Conservation (phyloP, 2,797 vertebrate species). For the Apogon talboti region DNA sequence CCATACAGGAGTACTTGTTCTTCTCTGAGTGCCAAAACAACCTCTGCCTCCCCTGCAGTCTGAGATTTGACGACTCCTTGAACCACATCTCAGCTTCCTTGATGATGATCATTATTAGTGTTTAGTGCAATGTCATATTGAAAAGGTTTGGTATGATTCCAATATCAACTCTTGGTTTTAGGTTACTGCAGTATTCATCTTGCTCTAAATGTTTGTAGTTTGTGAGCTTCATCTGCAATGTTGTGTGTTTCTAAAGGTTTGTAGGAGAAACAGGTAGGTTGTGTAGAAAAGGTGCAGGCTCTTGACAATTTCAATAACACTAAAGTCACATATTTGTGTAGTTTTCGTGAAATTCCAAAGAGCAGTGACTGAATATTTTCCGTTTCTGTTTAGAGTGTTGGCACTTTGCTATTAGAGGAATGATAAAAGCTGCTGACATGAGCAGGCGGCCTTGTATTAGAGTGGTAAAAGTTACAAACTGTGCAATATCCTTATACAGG, state of each 20-base stretch:
- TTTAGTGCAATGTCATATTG: conserved; percentile 34
- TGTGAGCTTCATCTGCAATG: conserved; percentile 53
- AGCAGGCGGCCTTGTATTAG: conserved; percentile 51
- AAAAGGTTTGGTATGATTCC: conserved; percentile 31
- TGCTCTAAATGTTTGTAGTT: conserved; percentile 62
- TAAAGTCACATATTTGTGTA: conserved; percentile 49
- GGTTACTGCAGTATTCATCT: conserved; percentile 50
- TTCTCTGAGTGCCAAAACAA: conserved; percentile 59
- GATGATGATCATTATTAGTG: conserved; percentile 11
- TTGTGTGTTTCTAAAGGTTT: conserved; percentile 53
- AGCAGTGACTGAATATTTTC: conserved; percentile 28
- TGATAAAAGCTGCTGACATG: conserved; percentile 29
- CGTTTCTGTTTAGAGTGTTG: conserved; percentile 44
- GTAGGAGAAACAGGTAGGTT: conserved; percentile 41
- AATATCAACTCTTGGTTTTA: conserved; percentile 28
- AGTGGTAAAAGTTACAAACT: conserved; percentile 22
- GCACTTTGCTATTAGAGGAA: conserved; percentile 49
- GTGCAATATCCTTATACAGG: conserved; percentile 61
- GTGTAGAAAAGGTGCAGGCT: conserved; percentile 25
- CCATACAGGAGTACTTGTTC: conserved; percentile 67
- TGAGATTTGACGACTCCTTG: conserved; percentile 52
- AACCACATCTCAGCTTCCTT: conserved; percentile 48
- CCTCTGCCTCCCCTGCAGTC: conserved; percentile 23
- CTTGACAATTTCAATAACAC: conserved; percentile 42
- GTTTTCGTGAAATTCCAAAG: conserved; percentile 44